Percentiles rank a stretch among this genome's conserved stretches.
Conservation (phyloP, 1,140 invertebrate species). For the Dufourea novaeangliae region DNA sequence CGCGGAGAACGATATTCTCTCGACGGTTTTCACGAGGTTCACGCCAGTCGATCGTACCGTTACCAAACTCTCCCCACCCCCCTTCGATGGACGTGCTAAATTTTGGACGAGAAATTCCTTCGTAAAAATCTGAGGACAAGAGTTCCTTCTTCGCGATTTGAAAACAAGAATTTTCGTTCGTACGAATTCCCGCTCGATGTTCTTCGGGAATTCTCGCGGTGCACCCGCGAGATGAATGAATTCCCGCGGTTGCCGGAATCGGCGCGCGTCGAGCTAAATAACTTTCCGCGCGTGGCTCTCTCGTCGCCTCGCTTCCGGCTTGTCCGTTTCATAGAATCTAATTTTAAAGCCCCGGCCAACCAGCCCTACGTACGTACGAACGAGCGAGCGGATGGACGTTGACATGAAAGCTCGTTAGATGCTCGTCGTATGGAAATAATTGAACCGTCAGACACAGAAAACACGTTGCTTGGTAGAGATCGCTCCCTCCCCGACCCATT, state of each 20-base stretch:
- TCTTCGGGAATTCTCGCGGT: not conserved
- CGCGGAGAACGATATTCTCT: conserved; percentile 44
- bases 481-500: not conserved
- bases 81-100: too few relatives aligned
- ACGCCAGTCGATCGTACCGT: conserved; percentile 46
- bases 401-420: conserved; percentile 50
- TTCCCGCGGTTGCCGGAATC: conserved; percentile 29
- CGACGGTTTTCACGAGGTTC: conserved; percentile 42
- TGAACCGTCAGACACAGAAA: conserved; percentile 50
- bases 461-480: conserved; percentile 26
- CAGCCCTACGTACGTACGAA: not conserved
- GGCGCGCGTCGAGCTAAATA: conserved; percentile 55
- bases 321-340: conserved; percentile 61
- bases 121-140: too few relatives aligned
- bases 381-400: conserved; percentile 15
- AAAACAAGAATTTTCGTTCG: not conserved
- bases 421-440: conserved; percentile 62
- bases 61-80: conserved; percentile 24
- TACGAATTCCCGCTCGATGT: not conserved
- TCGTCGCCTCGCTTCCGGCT: conserved; percentile 46
- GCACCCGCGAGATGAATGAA: conserved; percentile 52
- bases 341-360: conserved; percentile 60
- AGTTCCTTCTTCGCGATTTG: too few relatives aligned
- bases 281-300: conserved; percentile 41
- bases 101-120: too few relatives aligned